Percentiles rank a stretch among this genome's conserved stretches.
Conservation (phyloP, 2,797 vertebrate genomes). For the Catharus ustulatus region DNA sequence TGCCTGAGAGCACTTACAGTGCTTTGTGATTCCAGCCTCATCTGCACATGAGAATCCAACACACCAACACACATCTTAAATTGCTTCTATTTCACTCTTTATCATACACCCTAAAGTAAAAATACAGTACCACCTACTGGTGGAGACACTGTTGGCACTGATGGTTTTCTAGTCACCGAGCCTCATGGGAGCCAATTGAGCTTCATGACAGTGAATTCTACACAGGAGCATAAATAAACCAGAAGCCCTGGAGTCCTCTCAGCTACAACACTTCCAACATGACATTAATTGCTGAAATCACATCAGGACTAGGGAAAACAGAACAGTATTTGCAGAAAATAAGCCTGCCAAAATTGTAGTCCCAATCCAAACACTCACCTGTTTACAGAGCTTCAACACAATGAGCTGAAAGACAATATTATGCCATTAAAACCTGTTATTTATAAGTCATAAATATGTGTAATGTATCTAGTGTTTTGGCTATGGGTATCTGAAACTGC, state of each 20-base stretch:
- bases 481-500: slow-evolving; percentile 37
- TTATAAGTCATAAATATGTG: not conserved
- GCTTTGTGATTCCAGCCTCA: not conserved
- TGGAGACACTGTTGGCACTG: not conserved
- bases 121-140: slow-evolving; percentile 50
- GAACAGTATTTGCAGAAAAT: not conserved
- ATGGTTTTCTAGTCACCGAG: not conserved
- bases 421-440: not conserved
- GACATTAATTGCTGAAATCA: not conserved
- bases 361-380: not conserved
- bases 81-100: not conserved
- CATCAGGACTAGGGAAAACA: not conserved
- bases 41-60: not conserved
- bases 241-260: not conserved
- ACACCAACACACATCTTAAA: not conserved
- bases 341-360: not conserved
- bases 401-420: not conserved
- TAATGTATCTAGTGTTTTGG: slow-evolving; percentile 16
- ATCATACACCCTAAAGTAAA: not conserved
- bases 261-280: not conserved
- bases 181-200: fast-evolving
- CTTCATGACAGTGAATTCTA: not conserved
- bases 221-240: not conserved
- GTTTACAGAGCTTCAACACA: not conserved
- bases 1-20: not conserved